Evolutionary conservation across 2,888 invertebrate species (phyloP).

Genomic region (Sphinx pinastri): DNA sequence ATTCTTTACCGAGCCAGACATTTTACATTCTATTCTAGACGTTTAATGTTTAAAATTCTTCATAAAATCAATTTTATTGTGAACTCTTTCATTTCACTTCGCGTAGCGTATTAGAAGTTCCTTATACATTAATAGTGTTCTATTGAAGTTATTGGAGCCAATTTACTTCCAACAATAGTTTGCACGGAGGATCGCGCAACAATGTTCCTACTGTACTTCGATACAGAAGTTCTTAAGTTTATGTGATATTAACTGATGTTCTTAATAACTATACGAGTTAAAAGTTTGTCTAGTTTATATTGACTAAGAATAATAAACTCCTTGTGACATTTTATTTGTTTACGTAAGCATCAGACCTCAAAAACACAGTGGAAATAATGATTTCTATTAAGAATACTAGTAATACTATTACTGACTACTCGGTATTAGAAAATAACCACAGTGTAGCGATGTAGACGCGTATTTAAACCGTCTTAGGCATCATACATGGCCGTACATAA

Average conservation of each 20-base stretch:
- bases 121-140: not conserved
- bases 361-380: not conserved
- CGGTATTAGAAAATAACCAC: slow-evolving; percentile 35
- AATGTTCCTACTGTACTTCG: not conserved
- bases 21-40: not conserved
- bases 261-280: not conserved
- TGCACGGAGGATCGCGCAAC: not conserved
- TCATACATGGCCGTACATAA: slow-evolving; percentile 51
- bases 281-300: not conserved
- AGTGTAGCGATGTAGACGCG: slow-evolving; percentile 30
- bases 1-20: not conserved
- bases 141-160: slow-evolving; percentile 1
- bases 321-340: too few relatives aligned
- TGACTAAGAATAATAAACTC: not conserved
- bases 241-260: not conserved
- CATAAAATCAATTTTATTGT: too few relatives aligned
- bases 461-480: slow-evolving; percentile 43
- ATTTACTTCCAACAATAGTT: slow-evolving; percentile 3
- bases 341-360: not conserved
- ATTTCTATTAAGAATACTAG: not conserved
- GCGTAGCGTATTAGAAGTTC: not conserved
- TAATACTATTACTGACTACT: slow-evolving; percentile 1
- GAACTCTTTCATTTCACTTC: not conserved
- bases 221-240: not conserved
- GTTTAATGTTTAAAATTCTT: not conserved